Conservation (phyloP, 2,797 vertebrate genomes). For the Corythornis leucogaster region DNA sequence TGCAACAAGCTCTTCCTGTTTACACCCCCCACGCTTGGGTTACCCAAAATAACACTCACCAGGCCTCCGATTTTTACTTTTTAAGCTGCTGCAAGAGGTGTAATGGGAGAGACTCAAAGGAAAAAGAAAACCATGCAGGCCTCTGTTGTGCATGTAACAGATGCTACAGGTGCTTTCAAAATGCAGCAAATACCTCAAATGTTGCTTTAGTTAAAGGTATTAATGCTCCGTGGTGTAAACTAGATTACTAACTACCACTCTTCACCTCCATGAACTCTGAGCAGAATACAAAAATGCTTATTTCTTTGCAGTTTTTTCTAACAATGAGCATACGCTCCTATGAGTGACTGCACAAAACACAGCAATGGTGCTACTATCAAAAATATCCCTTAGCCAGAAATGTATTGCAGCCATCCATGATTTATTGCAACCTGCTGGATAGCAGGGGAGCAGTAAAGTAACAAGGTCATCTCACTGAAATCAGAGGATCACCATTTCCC, state of each 20-base stretch:
- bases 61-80: neutral
- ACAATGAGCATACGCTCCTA: neutral
- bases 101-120: neutral
- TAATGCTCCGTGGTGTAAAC: neutral
- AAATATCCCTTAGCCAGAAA: neutral
- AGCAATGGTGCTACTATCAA: neutral
- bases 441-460: slow-evolving; percentile 3
- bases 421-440: neutral
- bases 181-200: neutral
- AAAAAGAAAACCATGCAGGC: neutral
- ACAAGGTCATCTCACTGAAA: slow-evolving; percentile 63
- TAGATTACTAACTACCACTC: neutral
- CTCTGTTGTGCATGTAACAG: neutral
- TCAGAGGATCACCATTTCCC: slow-evolving; percentile 26
- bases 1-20: slow-evolving; percentile 10
- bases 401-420: neutral
- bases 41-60: slow-evolving; percentile 17
- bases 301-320: neutral
- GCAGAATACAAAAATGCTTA: neutral
- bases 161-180: neutral
- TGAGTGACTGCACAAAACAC: neutral
- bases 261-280: neutral
- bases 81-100: neutral
- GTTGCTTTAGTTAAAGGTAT: neutral
- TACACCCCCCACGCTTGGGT: neutral